phyloP scores from a whole-genome alignment of 2,797 vertebrate species.

The Vespertilio murinus region DNA sequence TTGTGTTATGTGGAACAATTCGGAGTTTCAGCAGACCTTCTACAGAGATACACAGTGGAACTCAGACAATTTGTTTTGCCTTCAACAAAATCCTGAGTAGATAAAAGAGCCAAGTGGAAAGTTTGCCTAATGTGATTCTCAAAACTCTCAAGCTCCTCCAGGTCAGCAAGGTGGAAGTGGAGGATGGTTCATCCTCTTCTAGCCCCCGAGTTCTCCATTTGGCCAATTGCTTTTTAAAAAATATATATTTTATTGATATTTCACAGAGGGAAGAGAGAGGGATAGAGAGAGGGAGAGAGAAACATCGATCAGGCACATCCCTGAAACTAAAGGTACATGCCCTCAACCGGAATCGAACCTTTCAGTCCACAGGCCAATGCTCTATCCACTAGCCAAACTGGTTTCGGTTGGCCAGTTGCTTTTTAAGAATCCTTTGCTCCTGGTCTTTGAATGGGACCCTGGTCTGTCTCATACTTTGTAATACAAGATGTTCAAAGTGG shows the following conservation, averaged over 20 bases:
- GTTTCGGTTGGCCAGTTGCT: not conserved
- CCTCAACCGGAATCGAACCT: too few species aligned
- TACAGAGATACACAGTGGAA: too few species aligned
- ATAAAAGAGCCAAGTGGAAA: not conserved
- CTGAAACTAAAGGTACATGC: too few species aligned
- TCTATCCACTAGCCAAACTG: too few species aligned
- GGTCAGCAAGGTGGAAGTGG: fast-evolving
- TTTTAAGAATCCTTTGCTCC: not conserved
- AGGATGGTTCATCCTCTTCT: not conserved
- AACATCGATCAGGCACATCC: too few species aligned
- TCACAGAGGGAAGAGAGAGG: too few species aligned
- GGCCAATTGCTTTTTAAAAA: not conserved
- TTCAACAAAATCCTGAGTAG: not conserved
- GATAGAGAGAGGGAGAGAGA: too few species aligned
- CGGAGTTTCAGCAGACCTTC: not conserved
- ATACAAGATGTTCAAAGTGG: not conserved
- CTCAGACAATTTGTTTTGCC: not conserved
- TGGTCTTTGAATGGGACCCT: not conserved
- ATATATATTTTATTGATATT: too few species aligned
- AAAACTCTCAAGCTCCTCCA: not conserved
- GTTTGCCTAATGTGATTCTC: not conserved
- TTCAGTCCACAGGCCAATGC: too few species aligned
- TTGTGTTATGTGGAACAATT: not conserved
- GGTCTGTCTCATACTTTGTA: not conserved
- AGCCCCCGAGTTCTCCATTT: not conserved